These are phyloP conservation scores for Atherinomorus stipes DNA, from an alignment of 2,113 vertebrate genomes.

Conservation along the genomic window DNA sequence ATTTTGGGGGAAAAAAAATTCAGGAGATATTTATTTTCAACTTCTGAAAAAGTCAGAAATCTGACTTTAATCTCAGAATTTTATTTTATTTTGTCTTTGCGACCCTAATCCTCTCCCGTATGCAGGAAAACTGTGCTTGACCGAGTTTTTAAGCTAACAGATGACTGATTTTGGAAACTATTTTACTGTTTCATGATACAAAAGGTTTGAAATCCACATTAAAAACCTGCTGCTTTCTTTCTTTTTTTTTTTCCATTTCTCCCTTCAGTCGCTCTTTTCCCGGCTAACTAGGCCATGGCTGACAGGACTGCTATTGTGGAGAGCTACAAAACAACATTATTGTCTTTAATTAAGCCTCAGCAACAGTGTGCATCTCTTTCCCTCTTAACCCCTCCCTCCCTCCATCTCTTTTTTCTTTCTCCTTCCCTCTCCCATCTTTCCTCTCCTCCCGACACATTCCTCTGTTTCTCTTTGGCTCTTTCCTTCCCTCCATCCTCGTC, in stretches of 20 bases:
- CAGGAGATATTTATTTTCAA: too few species aligned
- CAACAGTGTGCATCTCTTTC: constrained; percentile 28
- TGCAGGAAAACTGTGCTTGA: too few species aligned
- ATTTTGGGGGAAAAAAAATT: too few species aligned
- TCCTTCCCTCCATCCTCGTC: constrained; percentile 54
- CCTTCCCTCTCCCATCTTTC: background rate
- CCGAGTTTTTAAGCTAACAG: too few species aligned
- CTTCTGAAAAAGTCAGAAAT: too few species aligned
- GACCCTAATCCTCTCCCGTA: too few species aligned
- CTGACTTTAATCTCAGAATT: too few species aligned
- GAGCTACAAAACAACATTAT: constrained; percentile 66
- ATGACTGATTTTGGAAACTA: too few species aligned
- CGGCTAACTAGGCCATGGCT: constrained; percentile 43
- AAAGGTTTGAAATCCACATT: too few species aligned
- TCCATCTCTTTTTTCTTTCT: background rate
- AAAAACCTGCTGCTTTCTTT: background rate
- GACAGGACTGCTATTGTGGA: constrained; percentile 45
- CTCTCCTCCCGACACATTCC: constrained; percentile 15
- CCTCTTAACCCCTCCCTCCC: background rate
- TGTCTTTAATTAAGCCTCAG: constrained; percentile 69
- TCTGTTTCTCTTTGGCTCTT: constrained; percentile 42
- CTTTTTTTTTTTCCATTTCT: constrained; percentile 15
- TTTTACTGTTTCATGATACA: too few species aligned
- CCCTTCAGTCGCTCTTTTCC: background rate
- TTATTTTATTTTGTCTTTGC: too few species aligned